phyloP scores from a whole-genome alignment of 2,113 vertebrate species.

The Deroptyus accipitrinus region DNA sequence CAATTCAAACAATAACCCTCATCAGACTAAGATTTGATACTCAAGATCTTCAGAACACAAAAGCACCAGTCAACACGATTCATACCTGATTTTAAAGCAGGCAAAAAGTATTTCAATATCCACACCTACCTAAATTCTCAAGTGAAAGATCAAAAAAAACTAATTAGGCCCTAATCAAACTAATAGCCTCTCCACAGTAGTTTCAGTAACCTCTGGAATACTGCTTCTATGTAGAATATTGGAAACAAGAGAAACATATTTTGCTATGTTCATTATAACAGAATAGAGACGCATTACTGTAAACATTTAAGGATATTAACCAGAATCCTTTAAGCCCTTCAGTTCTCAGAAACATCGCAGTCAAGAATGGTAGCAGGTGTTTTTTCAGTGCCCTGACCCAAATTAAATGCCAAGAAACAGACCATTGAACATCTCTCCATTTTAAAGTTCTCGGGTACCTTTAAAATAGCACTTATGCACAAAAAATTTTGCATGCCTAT shows the following conservation, averaged over 20 bases:
- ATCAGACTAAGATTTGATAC: neutral
- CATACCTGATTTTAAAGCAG: neutral
- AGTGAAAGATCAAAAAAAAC: neutral
- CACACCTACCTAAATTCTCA: neutral
- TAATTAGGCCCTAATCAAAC: neutral
- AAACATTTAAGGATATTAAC: neutral
- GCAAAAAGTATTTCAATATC: neutral
- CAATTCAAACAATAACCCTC: neutral
- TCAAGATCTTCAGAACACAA: neutral
- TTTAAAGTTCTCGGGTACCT: neutral
- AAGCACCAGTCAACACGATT: neutral
- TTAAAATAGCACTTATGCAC: neutral
- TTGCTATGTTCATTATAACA: neutral
- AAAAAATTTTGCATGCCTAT: neutral
- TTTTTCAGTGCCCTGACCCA: neutral
- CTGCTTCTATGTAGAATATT: neutral
- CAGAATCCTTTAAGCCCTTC: neutral
- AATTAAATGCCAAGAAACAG: neutral
- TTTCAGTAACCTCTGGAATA: neutral
- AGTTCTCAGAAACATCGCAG: neutral
- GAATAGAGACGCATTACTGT: neutral
- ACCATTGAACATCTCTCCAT: neutral
- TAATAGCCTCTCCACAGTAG: neutral
- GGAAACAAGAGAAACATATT: neutral
- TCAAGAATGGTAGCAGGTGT: neutral